Evolutionary conservation across 2,113 vertebrate genomes (phyloP), one percentile per base, ranked within the genome.

Genomic region (Phrynosoma blainvillii): DNA sequence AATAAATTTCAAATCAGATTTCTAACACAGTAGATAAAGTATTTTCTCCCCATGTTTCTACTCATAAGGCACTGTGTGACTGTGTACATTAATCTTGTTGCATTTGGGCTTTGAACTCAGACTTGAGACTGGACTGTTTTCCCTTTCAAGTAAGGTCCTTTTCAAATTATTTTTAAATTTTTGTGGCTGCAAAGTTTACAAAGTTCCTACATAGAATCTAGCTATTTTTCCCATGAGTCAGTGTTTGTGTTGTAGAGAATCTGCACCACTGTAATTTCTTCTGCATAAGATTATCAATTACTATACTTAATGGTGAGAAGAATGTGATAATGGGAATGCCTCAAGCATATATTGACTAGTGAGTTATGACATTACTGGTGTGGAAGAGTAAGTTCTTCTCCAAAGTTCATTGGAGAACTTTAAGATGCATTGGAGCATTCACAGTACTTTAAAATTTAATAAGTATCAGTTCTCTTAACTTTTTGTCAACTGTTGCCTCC

Each of bases 1-100:
- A 82, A 87, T 82, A 87, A 81, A 86, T 30, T 79, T 70, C 42
- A 36, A 36, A 62, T 73, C 47, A 23, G 52, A 75, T 82, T 87
- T 47, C 25, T 30, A 65, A 9, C 52, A 65, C 14, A 25, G 32
- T 75, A 71, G 14, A 40, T 54, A 73, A 54, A 73, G 52, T 36
- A 42, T 30, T 73, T 27, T 70, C 71, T 42, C 32, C 40, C 32
- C 14, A 25, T 25, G 9, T 32, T 27, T 76, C 56, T 42, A 20
- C 4, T 11, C 23, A 40, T 32, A 0, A 59, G 2, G n/a, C 25
- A 32, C 7, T 40, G 5, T 36, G 11, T 76, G 73, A 40, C 1
- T 76, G 23, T 14, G 56, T 0, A 27, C 47, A 59, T 16, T 27
- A 10, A 12, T 65, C 54, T 75, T 84, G 30, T 6, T 76, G 32